A percentile compares a stretch with the other conserved stretches of the same genome.
These are phyloP conservation scores for Nyctalus aviator DNA, from an alignment of 2,797 vertebrate genomes.

Conservation along the genomic window DNA sequence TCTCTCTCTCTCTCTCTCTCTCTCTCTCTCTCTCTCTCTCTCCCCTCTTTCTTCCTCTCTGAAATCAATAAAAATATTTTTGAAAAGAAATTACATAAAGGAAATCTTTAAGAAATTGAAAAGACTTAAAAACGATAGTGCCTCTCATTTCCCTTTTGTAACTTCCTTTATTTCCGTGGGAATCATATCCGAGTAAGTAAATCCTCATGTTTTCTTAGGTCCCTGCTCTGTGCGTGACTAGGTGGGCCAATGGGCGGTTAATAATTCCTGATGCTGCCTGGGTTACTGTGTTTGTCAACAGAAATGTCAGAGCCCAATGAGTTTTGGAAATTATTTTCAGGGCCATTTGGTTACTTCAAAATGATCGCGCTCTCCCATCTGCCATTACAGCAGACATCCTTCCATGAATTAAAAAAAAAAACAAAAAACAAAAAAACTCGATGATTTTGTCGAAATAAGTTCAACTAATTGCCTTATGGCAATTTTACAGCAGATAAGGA, in stretches of 20 bases:
- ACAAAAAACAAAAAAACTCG: neutral
- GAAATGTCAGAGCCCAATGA: neutral
- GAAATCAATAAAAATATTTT: no score
- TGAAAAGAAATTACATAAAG: no score
- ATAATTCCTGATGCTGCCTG: neutral
- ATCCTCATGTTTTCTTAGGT: neutral
- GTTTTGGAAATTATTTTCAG: neutral
- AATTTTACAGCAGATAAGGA: neutral
- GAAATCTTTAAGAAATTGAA: neutral
- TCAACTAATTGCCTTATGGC: neutral
- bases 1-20: no score
- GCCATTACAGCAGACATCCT: neutral
- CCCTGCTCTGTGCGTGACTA: neutral
- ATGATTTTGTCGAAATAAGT: neutral
- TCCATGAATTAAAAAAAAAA: neutral
- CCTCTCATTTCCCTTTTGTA: neutral
- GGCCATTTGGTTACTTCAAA: neutral
- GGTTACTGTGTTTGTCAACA: neutral
- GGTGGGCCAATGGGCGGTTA: neutral
- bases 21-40: no score
- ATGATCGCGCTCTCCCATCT: neutral
- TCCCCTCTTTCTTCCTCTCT: no score
- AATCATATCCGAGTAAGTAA: neutral
- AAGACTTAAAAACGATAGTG: neutral
- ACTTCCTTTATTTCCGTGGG: neutral